Evolutionary conservation across 2,888 invertebrate species (phyloP), one percentile per base, ranked within the genome.

Genomic region (Mesoligia furuncula): DNA sequence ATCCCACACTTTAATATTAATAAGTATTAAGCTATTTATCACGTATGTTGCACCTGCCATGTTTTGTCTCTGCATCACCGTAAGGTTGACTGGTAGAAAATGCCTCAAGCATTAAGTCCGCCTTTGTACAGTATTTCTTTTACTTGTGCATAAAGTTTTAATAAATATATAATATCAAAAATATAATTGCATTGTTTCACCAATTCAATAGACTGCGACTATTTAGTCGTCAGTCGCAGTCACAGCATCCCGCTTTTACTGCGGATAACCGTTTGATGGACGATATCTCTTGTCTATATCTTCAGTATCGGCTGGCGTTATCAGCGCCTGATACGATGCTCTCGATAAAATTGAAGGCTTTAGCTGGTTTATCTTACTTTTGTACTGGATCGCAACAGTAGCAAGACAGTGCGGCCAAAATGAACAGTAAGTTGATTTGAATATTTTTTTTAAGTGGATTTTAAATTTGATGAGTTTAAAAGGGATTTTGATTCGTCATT

Each of bases 321-420:
- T 95, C 95, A 79, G 48, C 79, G 73, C 84, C 79, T 90, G 93
- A 93, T 94, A 93, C 84, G 79, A 89, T 92, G 90, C 89, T 93
- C 92, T 92, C 92, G 95, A 95, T 96, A 96, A 95, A 96, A 95
- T 95, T 94, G 94, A 93, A 91, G 91, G 89, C 85, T 91, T 90
- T 90, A 83, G 78, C 62, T 73, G 24, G 78, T 84, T 81, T 85
- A 87, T 84, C 88, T 94, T 95, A 96, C 91, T 95, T 92, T 88
- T 90, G 90, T 92, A 88, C 87, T 84, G 82, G 92, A 94, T 93
- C 94, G 94, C 94, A 89, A 83, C 89, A 88, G 90, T 88, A 88
- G 85, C 89, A 90, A 89, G 86, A 87, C 83, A 83, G 90, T 90
- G 94, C 94, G 92, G 91, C 93, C 93, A 93, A 91, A 89, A 96